Evolutionary conservation across 2,888 invertebrate species (phyloP), one percentile per base, ranked within the genome.

Genomic region (Hydraecia micacea): DNA sequence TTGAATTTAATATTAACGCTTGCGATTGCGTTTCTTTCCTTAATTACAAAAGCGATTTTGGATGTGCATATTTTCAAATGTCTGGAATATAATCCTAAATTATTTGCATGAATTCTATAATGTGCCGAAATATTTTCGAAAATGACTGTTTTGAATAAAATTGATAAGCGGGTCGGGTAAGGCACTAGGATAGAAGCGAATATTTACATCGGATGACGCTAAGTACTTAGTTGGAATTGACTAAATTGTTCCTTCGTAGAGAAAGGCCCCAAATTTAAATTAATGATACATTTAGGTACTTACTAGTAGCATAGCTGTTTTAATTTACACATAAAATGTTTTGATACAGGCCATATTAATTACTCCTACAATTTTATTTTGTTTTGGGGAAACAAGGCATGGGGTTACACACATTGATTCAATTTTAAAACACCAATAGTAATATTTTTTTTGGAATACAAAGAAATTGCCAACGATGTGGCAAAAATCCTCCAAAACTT

Each of bases 21-120:
- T 75, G 52, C 25, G 28, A 46, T 60, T 80, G 87, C 88, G 85
- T 79, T 73, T 75, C 32, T 77, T 88, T 87, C 86, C 89, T 90
- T 92, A 91, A 91, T 88, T 92, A 91, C 77, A 90, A 93, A 92
- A 93, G 92, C 90, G 89, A 92, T 86, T 84, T 70, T 80, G 91
- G 90, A 92, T 90, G 91, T 91, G 91, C 89, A 87, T 78, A 79
- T 75, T 82, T 81, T 80, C 63, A 76, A 70, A 79, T 81, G 65
- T 82, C 72, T 77, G 73, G 81, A 87, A 83, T 87, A 85, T 84
- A 85, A 80, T 73, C 49, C 77, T 87, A 86, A 74, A 83, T 85
- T 32, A 32, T 32, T 32, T 79, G 73, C 86, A 81, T 79, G 73
- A 82, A 78, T 85, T 77, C 66, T 83, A 66, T 77, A 80, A 77